Base-by-base conservation (phyloP, 1,140 invertebrate species). In the Colletes latitarsis region DNA sequence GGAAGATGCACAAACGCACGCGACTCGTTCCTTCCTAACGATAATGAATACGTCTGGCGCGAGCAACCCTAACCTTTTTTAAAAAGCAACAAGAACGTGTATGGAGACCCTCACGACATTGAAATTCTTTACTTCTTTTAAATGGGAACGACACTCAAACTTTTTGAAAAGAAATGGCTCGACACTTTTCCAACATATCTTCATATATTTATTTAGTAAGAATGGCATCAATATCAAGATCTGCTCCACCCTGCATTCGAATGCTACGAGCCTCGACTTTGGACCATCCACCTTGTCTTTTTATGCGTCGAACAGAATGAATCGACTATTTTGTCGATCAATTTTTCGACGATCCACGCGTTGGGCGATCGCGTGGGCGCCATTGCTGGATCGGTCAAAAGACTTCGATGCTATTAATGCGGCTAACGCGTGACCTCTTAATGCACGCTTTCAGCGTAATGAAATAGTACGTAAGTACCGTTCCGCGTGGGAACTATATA, bases 1-100 rank as follows among this genome's bases (percentile, higher is more conserved):
- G 67, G 57, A 81, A 57, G 69, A 57, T 57, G 12, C 39, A 49
- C 39, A 67, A 62, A 69, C 68, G 66, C 58, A 83, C 17, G 41
- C 52, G 46, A 70, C 74, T 70, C 66, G 19, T 49, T 43, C 49
- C 30, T 66, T 41, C 17, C 55, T 39, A 41, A 55, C 39, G 57
- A 2, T 83, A 85, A 83, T 76, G 62, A 87, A 69, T 77, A 63
- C 49, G n/a, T 19, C 21, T 58, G 41, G 21, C 43, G 39, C 53
- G 43, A 15, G 43, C 68, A 81, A 83, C 43, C 53, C 58, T 58
- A 82, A 79, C 49, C 41, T 72, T 81, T 66, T 43, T 75, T 78
- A 63, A 49, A n/a, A 58, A 77, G 49, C 49, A 52, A 30, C 73
- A 55, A 14, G 72, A 73, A 53, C 39, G 66, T 9, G 14, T 39